Evolutionary conservation across 2,797 vertebrate genomes (phyloP), one percentile per base, ranked within the genome.

Genomic region (Siniperca scherzeri): DNA sequence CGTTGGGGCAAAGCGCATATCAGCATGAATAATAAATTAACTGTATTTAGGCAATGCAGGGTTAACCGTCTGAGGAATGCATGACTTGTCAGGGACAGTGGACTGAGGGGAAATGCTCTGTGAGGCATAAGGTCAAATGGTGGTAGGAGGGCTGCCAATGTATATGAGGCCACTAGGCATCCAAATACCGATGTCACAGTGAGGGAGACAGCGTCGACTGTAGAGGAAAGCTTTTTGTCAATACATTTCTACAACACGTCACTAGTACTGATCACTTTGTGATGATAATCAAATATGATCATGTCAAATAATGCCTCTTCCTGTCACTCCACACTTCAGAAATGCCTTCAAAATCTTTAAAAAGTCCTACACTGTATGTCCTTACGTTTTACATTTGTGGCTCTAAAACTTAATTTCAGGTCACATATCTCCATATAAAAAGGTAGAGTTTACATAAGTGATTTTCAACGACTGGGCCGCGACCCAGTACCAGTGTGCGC

Each of bases 101-200:
- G 69, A 76, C 69, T 78, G 70, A 38, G 64, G 78, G 59, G 70
- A 70, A 84, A 88, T 89, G 84, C 83, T 89, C 78, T 30, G 65
- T 85, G 85, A 88, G 83, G 76, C 84, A 84, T 65, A 80, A 85
- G 91, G 88, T 93, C 86, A 93, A 88, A 91, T 38, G 70, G 69
- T 74, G 76, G 81, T 69, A 46, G 78, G 74, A 74, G 50, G 70
- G 36, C 70, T 56, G 67, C 67, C 64, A 33, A 25, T 69, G 71
- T 62, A 68, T 72, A 38, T 7, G 64, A 85, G 59, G 80, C 52
- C 73, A 74, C 30, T 11, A 25, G 79, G 76, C 80, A 81, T 84
- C 74, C 8, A 57, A 70, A 82, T 30, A 70, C 42, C 13, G 0
- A 65, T 10, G 14, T 70, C 70, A 74, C 30, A 78, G 50, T 9